phyloP scores from a whole-genome alignment of 2,888 invertebrate species.

The Timema cristinae region DNA sequence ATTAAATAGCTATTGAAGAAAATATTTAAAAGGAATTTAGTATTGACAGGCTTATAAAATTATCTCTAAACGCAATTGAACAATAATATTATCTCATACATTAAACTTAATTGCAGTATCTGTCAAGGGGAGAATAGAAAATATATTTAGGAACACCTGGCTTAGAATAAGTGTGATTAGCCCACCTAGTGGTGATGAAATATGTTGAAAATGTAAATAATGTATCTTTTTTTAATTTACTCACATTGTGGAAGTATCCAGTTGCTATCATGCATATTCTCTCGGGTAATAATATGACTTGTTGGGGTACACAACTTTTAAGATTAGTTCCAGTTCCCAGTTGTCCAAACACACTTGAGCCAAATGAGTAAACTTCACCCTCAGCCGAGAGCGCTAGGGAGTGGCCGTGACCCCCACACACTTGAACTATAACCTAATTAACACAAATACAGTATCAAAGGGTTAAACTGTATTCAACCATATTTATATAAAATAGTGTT shows the following conservation, averaged over 20 bases:
- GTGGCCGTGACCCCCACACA: constrained; percentile 69
- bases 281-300: constrained; percentile 52
- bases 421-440: constrained; percentile 43
- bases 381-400: constrained; percentile 61
- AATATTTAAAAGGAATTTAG: too few species aligned
- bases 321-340: constrained; percentile 56
- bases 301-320: constrained; percentile 57
- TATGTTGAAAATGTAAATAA: too few species aligned
- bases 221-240: constrained; percentile 36
- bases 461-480: neutral
- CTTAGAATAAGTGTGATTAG: too few species aligned
- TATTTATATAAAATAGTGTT: neutral
- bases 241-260: constrained; percentile 74
- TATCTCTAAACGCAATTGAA: too few species aligned
- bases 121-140: too few species aligned
- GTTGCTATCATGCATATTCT: constrained; percentile 53
- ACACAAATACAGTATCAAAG: constrained; percentile 13
- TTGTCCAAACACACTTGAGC: constrained; percentile 76
- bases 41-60: too few species aligned
- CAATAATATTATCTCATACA: too few species aligned
- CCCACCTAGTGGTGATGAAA: too few species aligned
- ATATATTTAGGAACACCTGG: too few species aligned
- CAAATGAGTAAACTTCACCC: constrained; percentile 65
- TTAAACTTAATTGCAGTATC: too few species aligned
- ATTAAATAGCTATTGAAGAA: neutral